Base-by-base conservation (phyloP, 2,888 invertebrate species). In the Cataglyphis rosenhaueri region DNA sequence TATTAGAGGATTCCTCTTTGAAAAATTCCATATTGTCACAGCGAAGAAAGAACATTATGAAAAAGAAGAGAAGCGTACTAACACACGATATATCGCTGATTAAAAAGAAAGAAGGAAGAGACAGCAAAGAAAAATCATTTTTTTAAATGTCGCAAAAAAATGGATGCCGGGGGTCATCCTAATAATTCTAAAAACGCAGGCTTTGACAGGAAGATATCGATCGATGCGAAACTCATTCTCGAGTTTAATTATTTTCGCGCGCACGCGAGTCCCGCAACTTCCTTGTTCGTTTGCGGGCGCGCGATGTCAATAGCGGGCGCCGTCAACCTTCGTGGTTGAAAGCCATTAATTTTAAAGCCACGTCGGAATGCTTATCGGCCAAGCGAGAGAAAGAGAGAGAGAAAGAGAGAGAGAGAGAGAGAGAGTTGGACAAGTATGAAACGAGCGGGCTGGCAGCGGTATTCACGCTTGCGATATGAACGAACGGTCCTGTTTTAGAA, bases 281-380 rank as follows among this genome's bases (percentile, higher is more conserved):
- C 59, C 70, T 52, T 71, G 71, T 71, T 59, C 70, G 71, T 71
- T 78, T 70, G 70, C 70, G 44, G 71, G 66, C 18, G 66, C 29
- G 52, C 52, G 76, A 76, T 78, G 78, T 78, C 78, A 78, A 78
- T 78, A 78, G 78, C 52, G 38, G 38, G 52, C 55, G 35, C 71
- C 71, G 71, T 79, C 78, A 71, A 44, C 57, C 71, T 59, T 59
- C 78, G 78, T 71, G 71, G 78, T 70, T 79, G 78, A 79, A 79
- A 71, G 71, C 78, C 35, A 79, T 79, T 79, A 79, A 79, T 79
- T 79, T 79, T 79, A 59, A 71, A 79, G 78, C 71, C 78, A 71
- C 71, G 71, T 59, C 44, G 78, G 71, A 79, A 71, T 79, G 71
- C 71, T 79, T 79, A 79, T 79, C 78, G 59, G 78, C 70, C 78